phyloP scores from a whole-genome alignment of 2,888 invertebrate genomes.

The Pyrrhia umbra region DNA sequence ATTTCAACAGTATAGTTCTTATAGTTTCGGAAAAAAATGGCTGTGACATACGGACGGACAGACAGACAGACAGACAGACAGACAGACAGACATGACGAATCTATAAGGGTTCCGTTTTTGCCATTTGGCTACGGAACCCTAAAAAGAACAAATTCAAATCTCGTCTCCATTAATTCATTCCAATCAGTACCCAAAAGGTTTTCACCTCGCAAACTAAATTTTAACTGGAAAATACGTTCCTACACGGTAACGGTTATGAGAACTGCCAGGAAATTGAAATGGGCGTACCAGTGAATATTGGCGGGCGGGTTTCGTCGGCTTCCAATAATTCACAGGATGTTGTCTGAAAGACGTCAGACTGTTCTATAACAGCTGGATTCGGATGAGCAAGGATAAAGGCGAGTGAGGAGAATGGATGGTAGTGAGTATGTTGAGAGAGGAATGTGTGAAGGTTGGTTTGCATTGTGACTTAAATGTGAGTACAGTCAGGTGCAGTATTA shows the following conservation, averaged over 20 bases:
- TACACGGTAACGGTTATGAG: constrained; percentile 71
- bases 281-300: constrained; percentile 84
- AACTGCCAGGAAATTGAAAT: constrained; percentile 87
- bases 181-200: constrained; percentile 52
- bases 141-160: background rate
- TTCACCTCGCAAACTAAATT: constrained; percentile 62
- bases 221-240: constrained; percentile 64
- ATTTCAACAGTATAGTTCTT: too few relatives aligned
- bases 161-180: constrained; percentile 33
- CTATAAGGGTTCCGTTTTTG: too few relatives aligned
- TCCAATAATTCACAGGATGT: constrained; percentile 83
- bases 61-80: too few relatives aligned
- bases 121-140: background rate
- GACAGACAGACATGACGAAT: too few relatives aligned
- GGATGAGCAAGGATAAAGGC: constrained; percentile 26
- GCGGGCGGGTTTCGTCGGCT: constrained; percentile 75
- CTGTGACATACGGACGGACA: too few relatives aligned
- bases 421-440: background rate
- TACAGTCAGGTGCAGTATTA: background rate
- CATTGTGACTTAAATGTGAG: background rate
- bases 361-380: constrained; percentile 52
- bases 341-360: constrained; percentile 67
- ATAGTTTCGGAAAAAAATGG: too few relatives aligned
- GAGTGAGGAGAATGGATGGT: constrained; percentile 6
- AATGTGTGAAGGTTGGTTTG: constrained; percentile 13